Base-by-base conservation (phyloP, 2,888 invertebrate genomes). In the Leucozona laternaria region DNA sequence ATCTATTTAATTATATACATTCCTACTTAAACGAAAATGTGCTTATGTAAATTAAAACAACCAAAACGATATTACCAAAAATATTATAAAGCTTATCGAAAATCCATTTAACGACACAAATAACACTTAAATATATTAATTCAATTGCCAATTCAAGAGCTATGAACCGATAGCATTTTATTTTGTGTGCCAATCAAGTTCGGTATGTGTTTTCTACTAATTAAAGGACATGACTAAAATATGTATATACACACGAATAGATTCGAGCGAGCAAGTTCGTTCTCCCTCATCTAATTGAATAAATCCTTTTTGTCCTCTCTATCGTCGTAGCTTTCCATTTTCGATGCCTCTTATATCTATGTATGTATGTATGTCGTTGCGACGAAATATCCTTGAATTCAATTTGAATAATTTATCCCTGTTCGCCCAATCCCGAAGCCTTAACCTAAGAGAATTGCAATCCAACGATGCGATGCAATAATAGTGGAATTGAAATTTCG, bases 401-500 rank as follows among this genome's bases (percentile, higher is more conserved):
- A 78, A 79, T 79, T 83, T 79, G 79, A 83, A 83, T 83, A 79
- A 73, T 75, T 79, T 62, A 68, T 45, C 40, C 31, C n/a, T 17
- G 37, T 45, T 55, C 22, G 48, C 20, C 55, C 34, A 50, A 22
- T 50, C 43, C 22, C 25, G 8, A 43, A 62, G 20, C 62, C 43
- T 62, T 43, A 43, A 62, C 25, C 40, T 62, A 43, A 62, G 43
- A 62, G 62, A 62, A 62, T 53, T 43, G 25, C 62, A 62, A 43
- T 43, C 20, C 37, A 58, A 37, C 37, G 20, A 3, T 37, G 7
- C 2, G 40, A 60, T 37, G 22, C 10, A 6, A 28, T 40, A 22
- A 62, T 62, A n/a, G 22, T 43, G 25, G 25, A 62, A 43, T 62
- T 43, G 43, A 43, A 62, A 62, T 62, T 62, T 43, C 62, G 43